A percentile compares a stretch with the other conserved stretches of the same genome.
Evolutionary conservation across 2,888 invertebrate species (phyloP).

Genomic region (Neoscelio sp.): DNA sequence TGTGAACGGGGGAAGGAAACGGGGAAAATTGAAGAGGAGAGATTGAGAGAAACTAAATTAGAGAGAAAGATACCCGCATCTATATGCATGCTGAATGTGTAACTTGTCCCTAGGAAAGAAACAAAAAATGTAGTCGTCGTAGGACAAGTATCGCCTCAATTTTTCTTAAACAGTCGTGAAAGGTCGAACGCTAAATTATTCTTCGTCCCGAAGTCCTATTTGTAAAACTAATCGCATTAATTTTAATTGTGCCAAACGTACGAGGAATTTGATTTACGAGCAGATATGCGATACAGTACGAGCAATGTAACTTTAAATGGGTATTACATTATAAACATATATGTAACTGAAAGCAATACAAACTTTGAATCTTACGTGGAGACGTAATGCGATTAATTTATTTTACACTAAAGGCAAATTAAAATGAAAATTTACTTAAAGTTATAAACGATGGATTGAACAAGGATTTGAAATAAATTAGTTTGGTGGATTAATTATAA

Average conservation of each 20-base stretch:
- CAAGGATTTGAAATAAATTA: conserved; percentile 13
- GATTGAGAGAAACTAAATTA: conserved; percentile 67
- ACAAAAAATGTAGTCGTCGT: too few species aligned
- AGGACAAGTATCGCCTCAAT: too few species aligned
- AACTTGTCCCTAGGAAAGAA: conserved; percentile 37
- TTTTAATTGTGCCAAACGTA: not conserved
- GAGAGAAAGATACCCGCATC: conserved; percentile 64
- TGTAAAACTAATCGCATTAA: not conserved
- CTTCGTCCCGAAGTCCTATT: not conserved
- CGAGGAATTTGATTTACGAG: not conserved
- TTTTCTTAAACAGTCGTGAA: not conserved
- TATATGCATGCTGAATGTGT: conserved; percentile 55
- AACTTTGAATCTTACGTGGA: conserved; percentile 11
- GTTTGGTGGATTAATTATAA: not conserved
- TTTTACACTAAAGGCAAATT: conserved; percentile 10
- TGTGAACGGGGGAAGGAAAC: conserved; percentile 59
- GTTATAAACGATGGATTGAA: too few species aligned
- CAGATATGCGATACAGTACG: not conserved
- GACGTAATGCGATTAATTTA: conserved; percentile 18
- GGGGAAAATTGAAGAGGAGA: conserved; percentile 66
- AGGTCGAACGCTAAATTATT: not conserved
- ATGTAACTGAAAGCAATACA: conserved; percentile 6
- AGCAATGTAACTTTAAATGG: not conserved
- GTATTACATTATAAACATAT: conserved; percentile 23
- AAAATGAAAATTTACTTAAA: not conserved